Conservation (phyloP, 1,140 invertebrate genomes). For the Gonioctena quinquepunctata region DNA sequence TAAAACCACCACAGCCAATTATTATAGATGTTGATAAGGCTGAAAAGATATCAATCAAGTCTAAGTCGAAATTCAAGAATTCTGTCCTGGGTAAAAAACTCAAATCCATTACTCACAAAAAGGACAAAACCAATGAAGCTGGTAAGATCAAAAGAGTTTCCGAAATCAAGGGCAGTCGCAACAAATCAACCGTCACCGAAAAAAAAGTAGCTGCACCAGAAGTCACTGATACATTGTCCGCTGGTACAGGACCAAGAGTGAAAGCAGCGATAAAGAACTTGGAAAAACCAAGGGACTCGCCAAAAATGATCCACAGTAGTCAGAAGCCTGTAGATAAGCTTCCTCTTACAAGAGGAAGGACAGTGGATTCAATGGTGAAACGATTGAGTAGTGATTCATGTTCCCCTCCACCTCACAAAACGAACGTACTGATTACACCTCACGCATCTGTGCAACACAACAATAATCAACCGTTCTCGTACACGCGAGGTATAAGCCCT, state of each 20-base stretch:
- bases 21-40: constrained; percentile 53
- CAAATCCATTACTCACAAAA: constrained; percentile 38
- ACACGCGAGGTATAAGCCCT: constrained; percentile 60
- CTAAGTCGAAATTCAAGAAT: constrained; percentile 33
- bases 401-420: constrained; percentile 67
- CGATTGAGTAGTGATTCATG: constrained; percentile 66
- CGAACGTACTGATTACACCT: constrained; percentile 63
- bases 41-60: constrained; percentile 42
- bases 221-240: not conserved
- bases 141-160: constrained; percentile 11
- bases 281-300: constrained; percentile 53
- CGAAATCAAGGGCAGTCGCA: not conserved
- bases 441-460: constrained; percentile 66
- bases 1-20: constrained; percentile 35
- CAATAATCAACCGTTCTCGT: constrained; percentile 76
- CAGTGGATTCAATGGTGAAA: constrained; percentile 67
- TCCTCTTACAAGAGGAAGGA: constrained; percentile 66
- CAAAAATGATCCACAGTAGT: constrained; percentile 69
- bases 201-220: not conserved
- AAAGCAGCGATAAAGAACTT: constrained; percentile 54
- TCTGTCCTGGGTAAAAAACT: constrained; percentile 36
- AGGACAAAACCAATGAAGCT: constrained; percentile 29
- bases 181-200: not conserved
- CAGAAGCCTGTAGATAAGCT: constrained; percentile 67
- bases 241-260: constrained; percentile 14